Evolutionary conservation across 2,888 invertebrate species (phyloP), one percentile per base, ranked within the genome.

Genomic region (Nesidiocoris tenuis): DNA sequence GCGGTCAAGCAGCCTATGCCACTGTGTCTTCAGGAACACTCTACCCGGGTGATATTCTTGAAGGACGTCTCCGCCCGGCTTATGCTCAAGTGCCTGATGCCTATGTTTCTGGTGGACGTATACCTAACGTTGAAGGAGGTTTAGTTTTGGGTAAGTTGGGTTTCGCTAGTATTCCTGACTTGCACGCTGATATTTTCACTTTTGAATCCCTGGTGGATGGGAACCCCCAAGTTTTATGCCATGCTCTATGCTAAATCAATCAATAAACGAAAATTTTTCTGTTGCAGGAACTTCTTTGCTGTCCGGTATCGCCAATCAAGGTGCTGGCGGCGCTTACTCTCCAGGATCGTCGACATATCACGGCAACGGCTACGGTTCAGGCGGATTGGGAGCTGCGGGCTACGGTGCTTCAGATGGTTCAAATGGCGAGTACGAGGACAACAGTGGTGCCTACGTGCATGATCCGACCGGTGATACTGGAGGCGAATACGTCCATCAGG

Each of bases 71-170:
- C 71, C 80, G 82, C 68, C 82, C 82, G 7, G 80, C 81, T 1
- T 82, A 82, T 22, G 82, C 82, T 1, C 79, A 81, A 0, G 76
- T 82, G 65, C 82, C 84, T 0, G 83, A 83, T 68, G 81, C 81
- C 5, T 79, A 82, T 5, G 80, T 83, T 1, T 79, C 82, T 21
- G 83, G 82, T n/a, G 81, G 82, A 21, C 80, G 82, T 65, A 81
- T 81, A 22, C 80, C 79, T 9, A 80, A 80, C 56, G 80, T 78
- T 39, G 80, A 78, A 57, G 79, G 79, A n/a, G 82, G 82, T 23
- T 79, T 80, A 25, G 79, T 82, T 19, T 78, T 81, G 24, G 81
- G 80, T 76, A 77, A 79, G 65, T n/a, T 39, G n/a, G n/a, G n/a
- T n/a, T 55, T 16, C 9, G 12, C 19, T 17, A 59, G 19, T 18